phyloP scores from a whole-genome alignment of 1,140 invertebrate species.

The Dendroctonus ponderosae region DNA sequence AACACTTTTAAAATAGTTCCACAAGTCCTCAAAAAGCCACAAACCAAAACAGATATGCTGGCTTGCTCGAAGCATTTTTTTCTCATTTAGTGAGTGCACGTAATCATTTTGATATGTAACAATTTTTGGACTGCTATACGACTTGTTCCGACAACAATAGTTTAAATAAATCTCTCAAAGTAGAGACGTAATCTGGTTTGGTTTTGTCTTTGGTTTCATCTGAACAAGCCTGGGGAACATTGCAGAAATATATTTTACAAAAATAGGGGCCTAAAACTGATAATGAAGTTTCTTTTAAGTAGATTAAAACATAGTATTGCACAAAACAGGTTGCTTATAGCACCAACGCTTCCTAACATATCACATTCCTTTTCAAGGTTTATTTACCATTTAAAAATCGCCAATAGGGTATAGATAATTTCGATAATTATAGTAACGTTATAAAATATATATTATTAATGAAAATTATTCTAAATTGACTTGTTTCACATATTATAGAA shows the following conservation, averaged over 20 bases:
- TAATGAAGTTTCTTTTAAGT: too few relatives aligned
- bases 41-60: too few relatives aligned
- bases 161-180: neutral
- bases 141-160: too few relatives aligned
- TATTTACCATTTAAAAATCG: constrained; percentile 36
- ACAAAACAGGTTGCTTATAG: constrained; percentile 47
- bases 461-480: constrained; percentile 16
- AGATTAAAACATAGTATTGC: constrained; percentile 40
- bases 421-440: constrained; percentile 6
- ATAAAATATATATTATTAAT: constrained; percentile 9
- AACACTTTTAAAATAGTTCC: too few relatives aligned
- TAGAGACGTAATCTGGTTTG: neutral
- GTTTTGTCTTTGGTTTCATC: constrained; percentile 7
- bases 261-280: neutral
- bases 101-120: too few relatives aligned
- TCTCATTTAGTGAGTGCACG: too few relatives aligned
- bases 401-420: constrained; percentile 36
- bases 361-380: constrained; percentile 45
- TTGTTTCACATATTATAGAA: constrained; percentile 1
- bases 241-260: constrained; percentile 1
- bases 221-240: neutral
- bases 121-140: too few relatives aligned
- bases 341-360: constrained; percentile 47
- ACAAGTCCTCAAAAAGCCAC: too few relatives aligned
- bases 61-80: too few relatives aligned